Evolutionary conservation across 1,140 invertebrate species (phyloP).

Genomic region (Diplogasteroides magnus): DNA sequence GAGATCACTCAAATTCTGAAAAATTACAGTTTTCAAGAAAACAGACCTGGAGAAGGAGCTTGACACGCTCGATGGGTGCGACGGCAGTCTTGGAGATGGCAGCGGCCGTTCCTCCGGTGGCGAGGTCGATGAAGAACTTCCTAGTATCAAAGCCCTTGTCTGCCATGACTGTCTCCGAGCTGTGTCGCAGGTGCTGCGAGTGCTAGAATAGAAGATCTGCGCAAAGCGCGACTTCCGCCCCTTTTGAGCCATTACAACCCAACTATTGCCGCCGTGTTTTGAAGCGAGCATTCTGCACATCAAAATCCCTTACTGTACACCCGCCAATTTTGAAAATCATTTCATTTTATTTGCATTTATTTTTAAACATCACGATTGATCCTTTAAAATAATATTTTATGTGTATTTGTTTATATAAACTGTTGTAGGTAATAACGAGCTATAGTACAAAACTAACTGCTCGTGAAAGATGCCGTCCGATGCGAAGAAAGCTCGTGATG

Average conservation of each 20-base stretch:
- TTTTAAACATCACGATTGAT: too few relatives aligned
- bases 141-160: constrained; percentile 43
- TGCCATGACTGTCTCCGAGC: constrained; percentile 11
- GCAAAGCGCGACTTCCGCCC: not conserved
- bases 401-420: not conserved
- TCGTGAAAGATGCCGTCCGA: constrained; percentile 78
- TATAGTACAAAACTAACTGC: constrained; percentile 4
- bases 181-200: constrained; percentile 1
- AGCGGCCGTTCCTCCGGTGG: constrained; percentile 72
- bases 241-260: not conserved
- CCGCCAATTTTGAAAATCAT: too few relatives aligned
- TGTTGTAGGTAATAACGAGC: not conserved
- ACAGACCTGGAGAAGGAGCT: constrained; percentile 57
- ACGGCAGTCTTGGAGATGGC: constrained; percentile 76
- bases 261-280: too few relatives aligned
- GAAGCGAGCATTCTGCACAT: too few relatives aligned
- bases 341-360: too few relatives aligned
- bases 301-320: too few relatives aligned
- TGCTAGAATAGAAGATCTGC: not conserved
- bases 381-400: too few relatives aligned
- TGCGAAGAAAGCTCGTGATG: constrained; percentile 90
- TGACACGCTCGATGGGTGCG: constrained; percentile 60
- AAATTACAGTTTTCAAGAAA: not conserved
- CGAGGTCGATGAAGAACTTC: constrained; percentile 50
- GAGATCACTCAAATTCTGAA: not conserved